A percentile compares a stretch with the other conserved stretches of the same genome.
phyloP scores from a whole-genome alignment of 2,797 vertebrate genomes.

The Bradypodion ventrale region DNA sequence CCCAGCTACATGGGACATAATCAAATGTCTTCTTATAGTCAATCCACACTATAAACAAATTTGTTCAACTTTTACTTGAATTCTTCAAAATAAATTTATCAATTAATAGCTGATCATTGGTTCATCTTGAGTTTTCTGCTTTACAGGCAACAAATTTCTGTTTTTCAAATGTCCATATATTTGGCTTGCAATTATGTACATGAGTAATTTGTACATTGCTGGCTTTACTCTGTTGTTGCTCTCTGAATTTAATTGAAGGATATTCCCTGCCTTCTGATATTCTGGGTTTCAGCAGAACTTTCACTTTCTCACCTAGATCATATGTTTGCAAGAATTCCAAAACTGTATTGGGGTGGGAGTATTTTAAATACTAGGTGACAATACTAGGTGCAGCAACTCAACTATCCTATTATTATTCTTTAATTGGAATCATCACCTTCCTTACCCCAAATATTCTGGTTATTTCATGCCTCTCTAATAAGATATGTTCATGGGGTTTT shows the following conservation, averaged over 20 bases:
- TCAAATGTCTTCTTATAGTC: too few species aligned
- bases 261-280: neutral
- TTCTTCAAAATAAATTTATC: too few species aligned
- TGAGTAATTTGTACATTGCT: too few species aligned
- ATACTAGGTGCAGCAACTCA: slow-evolving; percentile 45
- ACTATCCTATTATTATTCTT: slow-evolving; percentile 42
- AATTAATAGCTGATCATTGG: too few species aligned
- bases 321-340: neutral
- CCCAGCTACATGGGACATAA: too few species aligned
- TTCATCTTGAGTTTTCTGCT: too few species aligned
- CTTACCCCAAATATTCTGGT: slow-evolving; percentile 44
- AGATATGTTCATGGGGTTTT: slow-evolving; percentile 49
- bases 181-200: too few species aligned
- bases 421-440: slow-evolving; percentile 61
- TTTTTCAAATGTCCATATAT: too few species aligned
- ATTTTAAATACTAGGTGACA: slow-evolving; percentile 57
- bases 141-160: too few species aligned
- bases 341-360: slow-evolving; percentile 21
- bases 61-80: too few species aligned
- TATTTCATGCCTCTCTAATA: slow-evolving; percentile 62
- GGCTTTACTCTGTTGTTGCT: too few species aligned
- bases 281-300: neutral
- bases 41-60: too few species aligned
- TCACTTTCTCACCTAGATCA: neutral
- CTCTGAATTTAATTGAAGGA: neutral